A percentile compares a stretch with the other conserved stretches of the same genome.
Evolutionary conservation across 2,113 vertebrate genomes (phyloP).

Genomic region (Rousettus leschenaultii): DNA sequence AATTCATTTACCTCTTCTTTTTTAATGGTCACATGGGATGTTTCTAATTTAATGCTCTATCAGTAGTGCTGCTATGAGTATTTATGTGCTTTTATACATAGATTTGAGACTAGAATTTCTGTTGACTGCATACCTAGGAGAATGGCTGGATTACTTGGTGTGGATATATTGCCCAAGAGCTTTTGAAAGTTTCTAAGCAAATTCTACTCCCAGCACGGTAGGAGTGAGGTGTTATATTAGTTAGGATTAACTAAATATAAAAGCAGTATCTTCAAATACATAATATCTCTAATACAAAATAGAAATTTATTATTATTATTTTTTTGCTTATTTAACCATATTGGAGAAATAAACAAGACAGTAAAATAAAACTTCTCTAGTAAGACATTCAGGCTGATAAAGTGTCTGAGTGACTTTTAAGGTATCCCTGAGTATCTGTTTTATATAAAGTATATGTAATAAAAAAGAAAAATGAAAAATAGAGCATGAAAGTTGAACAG

Average conservation of each 20-base stretch:
- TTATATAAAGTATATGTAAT: neutral
- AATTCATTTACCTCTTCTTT: neutral
- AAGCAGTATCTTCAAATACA: neutral
- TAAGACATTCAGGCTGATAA: neutral
- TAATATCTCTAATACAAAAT: too few relatives aligned
- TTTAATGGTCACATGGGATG: neutral
- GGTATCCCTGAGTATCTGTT: neutral
- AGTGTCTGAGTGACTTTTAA: neutral
- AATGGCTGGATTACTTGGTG: neutral
- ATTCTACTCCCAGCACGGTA: neutral
- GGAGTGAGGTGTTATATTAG: neutral
- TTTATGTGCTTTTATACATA: neutral
- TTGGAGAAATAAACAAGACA: neutral
- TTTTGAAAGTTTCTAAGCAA: neutral
- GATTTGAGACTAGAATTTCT: neutral
- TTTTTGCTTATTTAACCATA: neutral
- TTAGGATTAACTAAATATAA: neutral
- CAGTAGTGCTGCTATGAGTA: neutral
- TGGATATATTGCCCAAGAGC: neutral
- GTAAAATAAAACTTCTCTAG: neutral
- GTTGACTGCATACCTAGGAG: neutral
- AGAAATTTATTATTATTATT: neutral
- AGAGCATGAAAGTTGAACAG: neutral
- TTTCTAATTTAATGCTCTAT: neutral
- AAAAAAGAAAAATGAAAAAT: neutral